Conservation (phyloP, 2,113 vertebrate species). For the Strix uralensis region DNA sequence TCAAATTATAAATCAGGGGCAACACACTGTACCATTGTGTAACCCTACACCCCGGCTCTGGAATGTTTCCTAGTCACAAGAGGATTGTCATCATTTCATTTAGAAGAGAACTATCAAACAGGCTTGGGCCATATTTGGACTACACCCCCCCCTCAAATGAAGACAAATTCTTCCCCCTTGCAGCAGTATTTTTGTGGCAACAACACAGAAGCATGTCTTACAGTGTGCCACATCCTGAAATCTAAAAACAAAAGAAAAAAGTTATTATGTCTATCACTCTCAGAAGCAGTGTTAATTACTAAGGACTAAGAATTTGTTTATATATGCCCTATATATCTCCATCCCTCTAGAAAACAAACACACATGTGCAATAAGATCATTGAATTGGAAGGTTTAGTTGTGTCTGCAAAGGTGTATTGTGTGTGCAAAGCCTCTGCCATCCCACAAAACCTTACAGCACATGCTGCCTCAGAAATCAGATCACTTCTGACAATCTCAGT, state of each 20-base stretch:
- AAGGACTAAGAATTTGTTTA: neutral
- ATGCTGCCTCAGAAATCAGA: neutral
- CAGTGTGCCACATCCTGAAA: neutral
- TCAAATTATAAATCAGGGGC: slow-evolving; percentile 69
- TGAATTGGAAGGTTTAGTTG: neutral
- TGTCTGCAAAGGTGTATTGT: neutral
- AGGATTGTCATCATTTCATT: slow-evolving; percentile 66
- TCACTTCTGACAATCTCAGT: neutral
- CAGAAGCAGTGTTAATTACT: neutral
- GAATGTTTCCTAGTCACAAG: slow-evolving; percentile 66
- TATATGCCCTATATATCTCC: neutral
- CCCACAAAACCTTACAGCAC: neutral
- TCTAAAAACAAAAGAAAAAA: neutral
- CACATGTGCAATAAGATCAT: neutral
- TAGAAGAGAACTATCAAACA: slow-evolving; percentile 37
- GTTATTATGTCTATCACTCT: neutral
- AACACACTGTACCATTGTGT: slow-evolving; percentile 69
- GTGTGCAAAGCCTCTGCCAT: neutral
- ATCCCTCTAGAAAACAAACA: neutral
- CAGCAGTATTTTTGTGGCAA: neutral
- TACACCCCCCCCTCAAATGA: neutral
- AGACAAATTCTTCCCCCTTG: neutral
- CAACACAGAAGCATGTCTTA: neutral
- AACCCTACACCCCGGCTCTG: slow-evolving; percentile 53
- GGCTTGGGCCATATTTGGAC: slow-evolving; percentile 37